Base-by-base conservation (phyloP, 2,113 vertebrate species). In the Collichthys lucidus region DNA sequence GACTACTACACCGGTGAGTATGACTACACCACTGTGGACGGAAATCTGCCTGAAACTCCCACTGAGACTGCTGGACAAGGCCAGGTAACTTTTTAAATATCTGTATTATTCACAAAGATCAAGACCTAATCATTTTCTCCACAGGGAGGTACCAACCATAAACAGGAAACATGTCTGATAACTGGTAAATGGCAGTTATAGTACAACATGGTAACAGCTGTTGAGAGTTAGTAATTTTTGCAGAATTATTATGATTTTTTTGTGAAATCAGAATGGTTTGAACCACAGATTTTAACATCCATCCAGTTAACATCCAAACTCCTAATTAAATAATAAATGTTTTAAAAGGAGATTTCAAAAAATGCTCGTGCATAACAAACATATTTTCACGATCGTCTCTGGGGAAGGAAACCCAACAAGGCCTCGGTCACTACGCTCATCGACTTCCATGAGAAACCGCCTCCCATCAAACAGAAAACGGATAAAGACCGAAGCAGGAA, bases 21-120 rank as follows among this genome's bases (percentile, higher is more conserved):
- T 78, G 94, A 97, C 85, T 99, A 98, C 78, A 95, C 89, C 79
- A 91, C 91, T 4, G 82, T 95, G 85, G 95, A 96, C 5, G 92
- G 94, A 79, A 95, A 92, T 50, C 96, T 96, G 85, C 96, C 97
- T 55, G 94, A 96, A 77, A 84, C 92, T 80, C 96, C 96, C 24
- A 92, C 90, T 15, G 93, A 91, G 64, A 92, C 94, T 16, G 87
- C 92, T 4, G 93, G 92, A 92, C 69, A 94, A 68, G 96, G 95
- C 80, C 92, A 96, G 97, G 96, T 98, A 97, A 96, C 57, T 24
- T 69, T 82, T 63, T 66, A 11, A 7, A 24, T 2, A 47, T 14
- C 6, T 3, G 2, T n/a, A 24, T 67, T 46, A 55, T 61, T 16
- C 15, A 42, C 35, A 42, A 31, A 46, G 35, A 22, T 49, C 31